Evolutionary conservation across 2,888 invertebrate genomes (phyloP), one percentile per base, ranked within the genome.

Genomic region (Hyles lineata): DNA sequence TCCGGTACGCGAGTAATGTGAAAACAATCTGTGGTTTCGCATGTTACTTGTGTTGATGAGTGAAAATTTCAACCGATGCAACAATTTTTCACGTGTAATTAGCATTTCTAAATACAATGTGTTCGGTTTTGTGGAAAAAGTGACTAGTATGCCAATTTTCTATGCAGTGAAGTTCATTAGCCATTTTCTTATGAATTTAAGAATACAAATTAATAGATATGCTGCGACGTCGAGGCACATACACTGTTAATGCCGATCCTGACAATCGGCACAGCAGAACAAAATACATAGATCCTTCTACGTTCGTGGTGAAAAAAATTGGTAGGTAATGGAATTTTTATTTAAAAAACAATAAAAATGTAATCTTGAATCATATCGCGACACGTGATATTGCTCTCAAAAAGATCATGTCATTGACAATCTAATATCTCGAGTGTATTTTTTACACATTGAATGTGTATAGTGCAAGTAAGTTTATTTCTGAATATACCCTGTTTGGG

Each of bases 171-270:
- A 75, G 70, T 74, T 79, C 78, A 74, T 74, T 76, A 74, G 29
- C 72, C n/a, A 25, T 61, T 71, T 52, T 35, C 32, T 55, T 62
- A 43, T 72, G 70, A 52, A 73, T 61, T 60, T 71, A 23, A 63
- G 69, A 74, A 74, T 77, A 77, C 79, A 80, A 76, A 72, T 61
- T 69, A 76, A 79, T 80, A 82, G 88, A 76, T 76, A 94, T 94
- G 94, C 83, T 94, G 83, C 89, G 94, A 62, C 90, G 92, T 67
- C 91, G 94, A 73, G 93, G 93, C 74, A 92, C 90, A 70, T 94
- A 94, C 79, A 92, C 94, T 35, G 94, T 94, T 74, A 94, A 94
- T 80, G 87, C 90, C 77, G 90, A 89, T 73, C 81, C 90, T 32
- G 88, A 86, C 61, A 83, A 82, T 76, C 85, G 87, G 74, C 83